These are phyloP conservation scores for Stenodera caucasica DNA, from an alignment of 2,888 invertebrate species.

Conservation along the genomic window DNA sequence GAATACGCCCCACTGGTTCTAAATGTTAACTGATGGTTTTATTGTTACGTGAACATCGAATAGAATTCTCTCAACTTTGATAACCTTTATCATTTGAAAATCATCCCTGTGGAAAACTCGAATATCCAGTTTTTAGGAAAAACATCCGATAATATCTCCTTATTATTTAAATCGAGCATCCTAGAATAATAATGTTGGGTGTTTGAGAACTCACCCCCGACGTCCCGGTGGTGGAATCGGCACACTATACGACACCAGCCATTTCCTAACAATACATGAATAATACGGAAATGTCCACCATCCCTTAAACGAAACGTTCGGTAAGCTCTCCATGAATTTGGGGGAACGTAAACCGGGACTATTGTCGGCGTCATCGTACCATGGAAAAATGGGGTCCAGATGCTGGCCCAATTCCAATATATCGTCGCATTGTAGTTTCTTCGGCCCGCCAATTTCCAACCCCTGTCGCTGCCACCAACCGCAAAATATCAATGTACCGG, in stretches of 20 bases:
- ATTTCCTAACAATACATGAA: conserved; percentile 75
- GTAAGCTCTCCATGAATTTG: conserved; percentile 68
- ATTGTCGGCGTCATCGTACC: conserved; percentile 70
- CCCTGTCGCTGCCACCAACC: conserved; percentile 64
- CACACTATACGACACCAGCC: conserved; percentile 86
- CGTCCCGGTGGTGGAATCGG: conserved; percentile 62
- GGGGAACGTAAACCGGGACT: conserved; percentile 66
- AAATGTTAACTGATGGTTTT: too few relatives aligned
- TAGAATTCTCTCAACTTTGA: too few relatives aligned
- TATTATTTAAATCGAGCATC: too few relatives aligned
- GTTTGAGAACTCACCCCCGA: conserved; percentile 57
- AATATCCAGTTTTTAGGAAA: too few relatives aligned
- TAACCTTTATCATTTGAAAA: too few relatives aligned
- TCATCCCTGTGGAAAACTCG: too few relatives aligned
- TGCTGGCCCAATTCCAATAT: conserved; percentile 63
- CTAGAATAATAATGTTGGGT: too few relatives aligned
- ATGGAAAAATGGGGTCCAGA: conserved; percentile 70
- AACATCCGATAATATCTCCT: too few relatives aligned
- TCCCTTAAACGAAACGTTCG: conserved; percentile 67
- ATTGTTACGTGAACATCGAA: too few relatives aligned
- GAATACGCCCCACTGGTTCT: too few relatives aligned
- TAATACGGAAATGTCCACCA: conserved; percentile 92
- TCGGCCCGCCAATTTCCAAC: conserved; percentile 62
- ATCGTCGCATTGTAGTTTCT: conserved; percentile 48
- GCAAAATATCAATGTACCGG: conserved; percentile 61